Conservation (phyloP, 2,113 vertebrate species). For the Morone chrysops region DNA sequence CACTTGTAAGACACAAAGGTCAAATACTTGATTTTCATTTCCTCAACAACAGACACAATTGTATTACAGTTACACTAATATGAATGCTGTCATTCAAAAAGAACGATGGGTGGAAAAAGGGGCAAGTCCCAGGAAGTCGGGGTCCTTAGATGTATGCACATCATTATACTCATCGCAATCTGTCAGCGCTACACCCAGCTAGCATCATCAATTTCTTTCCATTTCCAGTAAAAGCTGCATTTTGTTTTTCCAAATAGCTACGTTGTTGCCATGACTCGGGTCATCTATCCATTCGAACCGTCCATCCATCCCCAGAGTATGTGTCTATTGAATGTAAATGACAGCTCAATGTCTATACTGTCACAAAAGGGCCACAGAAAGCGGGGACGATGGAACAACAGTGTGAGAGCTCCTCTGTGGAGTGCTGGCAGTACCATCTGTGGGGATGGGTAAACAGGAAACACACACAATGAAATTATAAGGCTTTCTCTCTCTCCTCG, state of each 20-base stretch:
- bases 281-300: constrained; percentile 67
- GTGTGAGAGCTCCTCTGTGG: constrained; percentile 67
- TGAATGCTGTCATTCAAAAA: constrained; percentile 76
- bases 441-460: constrained; percentile 77
- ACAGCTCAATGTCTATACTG: constrained; percentile 77
- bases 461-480: constrained; percentile 76
- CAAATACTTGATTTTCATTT: constrained; percentile 82
- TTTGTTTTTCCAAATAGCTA: constrained; percentile 73
- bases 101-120: constrained; percentile 64
- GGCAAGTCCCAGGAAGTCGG: constrained; percentile 68
- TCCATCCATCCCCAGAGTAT: constrained; percentile 68
- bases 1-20: constrained; percentile 80
- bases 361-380: constrained; percentile 82
- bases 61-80: constrained; percentile 64
- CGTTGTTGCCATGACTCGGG: constrained; percentile 78
- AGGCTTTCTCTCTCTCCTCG: constrained; percentile 53
- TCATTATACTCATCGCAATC: constrained; percentile 75
- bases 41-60: constrained; percentile 76
- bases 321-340: constrained; percentile 81
- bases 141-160: constrained; percentile 62
- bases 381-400: constrained; percentile 67
- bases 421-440: constrained; percentile 75
- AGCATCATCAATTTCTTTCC: constrained; percentile 76
- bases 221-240: constrained; percentile 69
- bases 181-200: constrained; percentile 53